A percentile compares a stretch with the other conserved stretches of the same genome.
Evolutionary conservation across 2,888 invertebrate species (phyloP).

Genomic region (Liopterus haemorrhoidalis): DNA sequence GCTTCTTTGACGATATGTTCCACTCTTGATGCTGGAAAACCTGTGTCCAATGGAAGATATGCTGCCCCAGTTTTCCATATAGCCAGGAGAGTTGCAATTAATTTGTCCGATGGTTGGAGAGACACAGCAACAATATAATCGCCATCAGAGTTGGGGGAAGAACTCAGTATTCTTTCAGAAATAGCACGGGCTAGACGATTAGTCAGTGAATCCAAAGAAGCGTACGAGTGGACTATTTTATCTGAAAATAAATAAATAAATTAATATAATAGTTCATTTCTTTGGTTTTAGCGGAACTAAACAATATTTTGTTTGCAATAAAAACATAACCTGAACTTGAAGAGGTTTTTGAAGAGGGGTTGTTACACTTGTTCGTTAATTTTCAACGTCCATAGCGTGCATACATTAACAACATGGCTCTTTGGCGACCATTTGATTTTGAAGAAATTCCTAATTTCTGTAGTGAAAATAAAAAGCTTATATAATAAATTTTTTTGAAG

Average conservation of each 20-base stretch:
- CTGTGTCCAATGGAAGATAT: constrained; percentile 75
- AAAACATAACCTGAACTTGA: no score
- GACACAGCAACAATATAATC: constrained; percentile 73
- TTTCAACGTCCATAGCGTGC: no score
- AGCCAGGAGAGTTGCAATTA: constrained; percentile 63
- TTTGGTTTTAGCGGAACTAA: background rate
- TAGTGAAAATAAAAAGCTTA: no score
- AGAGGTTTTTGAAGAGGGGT: no score
- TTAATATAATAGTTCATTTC: background rate
- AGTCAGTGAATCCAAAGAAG: constrained; percentile 51
- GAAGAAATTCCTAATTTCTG: no score
- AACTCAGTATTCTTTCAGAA: constrained; percentile 42
- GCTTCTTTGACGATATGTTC: constrained; percentile 71
- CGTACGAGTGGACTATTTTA: constrained; percentile 46
- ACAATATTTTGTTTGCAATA: no score
- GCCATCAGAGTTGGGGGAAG: constrained; percentile 57
- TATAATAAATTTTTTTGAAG: no score
- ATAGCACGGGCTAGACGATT: constrained; percentile 56
- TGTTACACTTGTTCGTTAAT: no score
- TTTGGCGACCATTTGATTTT: no score
- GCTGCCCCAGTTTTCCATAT: constrained; percentile 79
- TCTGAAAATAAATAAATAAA: constrained; percentile 32
- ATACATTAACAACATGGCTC: no score
- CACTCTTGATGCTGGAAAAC: constrained; percentile 63
- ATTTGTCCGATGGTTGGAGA: constrained; percentile 67